Evolutionary conservation across 2,113 vertebrate species (phyloP).

Genomic region (Pluvialis apricaria): DNA sequence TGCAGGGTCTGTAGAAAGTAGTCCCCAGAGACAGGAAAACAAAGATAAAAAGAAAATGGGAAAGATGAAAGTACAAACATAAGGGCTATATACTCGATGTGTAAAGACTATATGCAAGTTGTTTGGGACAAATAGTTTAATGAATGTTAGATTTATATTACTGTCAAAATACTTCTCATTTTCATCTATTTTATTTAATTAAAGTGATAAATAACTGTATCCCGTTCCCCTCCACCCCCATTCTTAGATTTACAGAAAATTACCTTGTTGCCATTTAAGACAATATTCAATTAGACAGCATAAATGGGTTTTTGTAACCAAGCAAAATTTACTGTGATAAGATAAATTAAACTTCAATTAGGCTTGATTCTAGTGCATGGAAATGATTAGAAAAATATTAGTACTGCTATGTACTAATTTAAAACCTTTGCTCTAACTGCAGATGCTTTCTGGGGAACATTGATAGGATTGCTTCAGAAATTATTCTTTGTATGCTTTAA

Average conservation of each 20-base stretch:
- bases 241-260: background rate
- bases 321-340: background rate
- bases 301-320: background rate
- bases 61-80: background rate
- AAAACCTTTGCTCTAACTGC: background rate
- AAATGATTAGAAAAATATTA: background rate
- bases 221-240: no score
- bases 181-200: background rate
- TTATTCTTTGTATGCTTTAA: background rate
- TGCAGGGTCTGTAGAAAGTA: background rate
- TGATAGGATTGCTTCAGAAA: background rate
- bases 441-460: background rate
- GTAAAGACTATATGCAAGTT: background rate
- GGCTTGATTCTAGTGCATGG: background rate
- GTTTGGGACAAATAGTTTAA: background rate
- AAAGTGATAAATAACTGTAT: background rate
- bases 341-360: background rate
- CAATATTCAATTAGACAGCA: background rate
- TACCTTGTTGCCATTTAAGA: background rate
- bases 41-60: background rate
- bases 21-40: background rate
- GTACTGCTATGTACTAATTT: background rate
- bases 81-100: background rate
- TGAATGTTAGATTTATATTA: background rate
- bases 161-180: background rate